Conservation (phyloP, 2,888 invertebrate genomes). For the Mimas tiliae region DNA sequence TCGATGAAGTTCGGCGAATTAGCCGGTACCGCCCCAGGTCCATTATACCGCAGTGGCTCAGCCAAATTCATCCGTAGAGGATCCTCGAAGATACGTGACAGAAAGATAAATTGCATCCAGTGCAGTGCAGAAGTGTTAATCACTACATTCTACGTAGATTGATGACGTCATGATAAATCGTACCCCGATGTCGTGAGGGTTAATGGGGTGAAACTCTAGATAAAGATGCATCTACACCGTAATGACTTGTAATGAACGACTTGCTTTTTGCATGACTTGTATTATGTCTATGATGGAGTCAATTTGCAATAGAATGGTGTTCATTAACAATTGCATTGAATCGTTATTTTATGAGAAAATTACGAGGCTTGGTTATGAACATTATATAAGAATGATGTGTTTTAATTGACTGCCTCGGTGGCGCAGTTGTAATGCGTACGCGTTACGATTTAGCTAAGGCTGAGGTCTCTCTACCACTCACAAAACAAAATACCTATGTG, state of each 20-base stretch:
- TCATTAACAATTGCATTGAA: neutral
- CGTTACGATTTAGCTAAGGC: no score
- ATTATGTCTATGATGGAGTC: constrained; percentile 28
- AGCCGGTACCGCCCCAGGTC: no score
- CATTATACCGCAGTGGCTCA: neutral
- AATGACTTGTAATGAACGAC: constrained; percentile 37
- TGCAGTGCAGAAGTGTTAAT: constrained; percentile 50
- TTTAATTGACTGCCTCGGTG: no score
- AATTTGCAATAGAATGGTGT: neutral
- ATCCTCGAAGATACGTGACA: constrained; percentile 23
- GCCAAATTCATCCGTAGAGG: constrained; percentile 7
- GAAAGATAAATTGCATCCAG: constrained; percentile 28
- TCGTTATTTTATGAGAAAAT: no score
- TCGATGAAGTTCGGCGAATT: no score
- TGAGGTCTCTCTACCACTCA: no score
- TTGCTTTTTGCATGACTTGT: constrained; percentile 41
- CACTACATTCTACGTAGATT: constrained; percentile 54
- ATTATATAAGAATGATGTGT: no score
- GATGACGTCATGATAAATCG: constrained; percentile 68
- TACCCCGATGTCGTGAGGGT: constrained; percentile 42
- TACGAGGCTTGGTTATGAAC: no score
- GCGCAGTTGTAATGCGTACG: no score
- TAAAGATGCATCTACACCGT: constrained; percentile 47
- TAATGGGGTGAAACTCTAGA: constrained; percentile 57
- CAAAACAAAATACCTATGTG: no score